Base-by-base conservation (phyloP, 2,888 invertebrate genomes). In the Dryococelus australis region DNA sequence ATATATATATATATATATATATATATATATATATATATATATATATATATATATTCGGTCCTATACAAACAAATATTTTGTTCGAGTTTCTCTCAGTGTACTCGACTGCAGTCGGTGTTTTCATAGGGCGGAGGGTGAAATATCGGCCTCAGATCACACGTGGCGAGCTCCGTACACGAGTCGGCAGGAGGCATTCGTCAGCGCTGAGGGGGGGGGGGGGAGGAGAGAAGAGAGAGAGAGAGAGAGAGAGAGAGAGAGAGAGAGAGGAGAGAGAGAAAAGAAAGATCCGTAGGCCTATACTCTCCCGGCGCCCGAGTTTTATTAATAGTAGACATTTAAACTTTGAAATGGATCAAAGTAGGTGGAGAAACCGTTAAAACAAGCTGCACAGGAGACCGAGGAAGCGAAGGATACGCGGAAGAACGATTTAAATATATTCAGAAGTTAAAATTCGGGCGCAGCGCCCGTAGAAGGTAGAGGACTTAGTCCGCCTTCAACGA, bases 321-420 rank as follows among this genome's bases (percentile, higher is more conserved):
- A 83, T 83, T 83, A 83, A 83, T 83, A 83, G 83, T 43, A 83
- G 28, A 83, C 83, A 83, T 83, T 83, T 83, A 83, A 83, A 83
- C 83, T 83, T 83, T 83, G 43, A 43, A 83, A 83, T 83, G 28
- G 83, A 83, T 83, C 83, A 83, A 83, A 83, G 83, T 83, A 43
- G 83, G 28, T 83, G 83, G 83, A 83, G 43, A 83, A 43, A 83
- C 83, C 16, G 83, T 65, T 65, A 65, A 65, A 65, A 16, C 65
- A 65, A 65, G 65, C 65, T 65, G 65, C 65, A 20, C 65, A 65
- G n/a, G 20, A 65, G 65, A n/a, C 65, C 65, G 65, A n/a, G 65
- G 65, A 65, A 65, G 65, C 2, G 65, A 16, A 65, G n/a, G 65
- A 8, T 65, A 65, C 65, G 16, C 4, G 24, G 24, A 9, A 65